Conservation (phyloP, 2,797 vertebrate species). For the Labeo calbasu region DNA sequence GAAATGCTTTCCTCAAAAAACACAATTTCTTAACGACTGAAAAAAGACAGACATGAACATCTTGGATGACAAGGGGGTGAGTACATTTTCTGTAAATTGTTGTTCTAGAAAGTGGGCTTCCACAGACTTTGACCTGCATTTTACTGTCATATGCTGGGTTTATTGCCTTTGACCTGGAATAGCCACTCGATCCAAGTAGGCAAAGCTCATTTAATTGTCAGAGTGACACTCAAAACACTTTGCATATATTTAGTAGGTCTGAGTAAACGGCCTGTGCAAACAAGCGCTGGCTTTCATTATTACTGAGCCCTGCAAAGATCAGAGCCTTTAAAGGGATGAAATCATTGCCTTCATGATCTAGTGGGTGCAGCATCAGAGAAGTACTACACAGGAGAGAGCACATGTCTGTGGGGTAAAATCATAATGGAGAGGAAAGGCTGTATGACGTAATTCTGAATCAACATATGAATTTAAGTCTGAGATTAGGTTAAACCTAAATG, state of each 20-base stretch:
- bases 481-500: neutral
- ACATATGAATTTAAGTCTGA: neutral
- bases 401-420: conserved; percentile 7
- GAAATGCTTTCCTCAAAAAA: too few species aligned
- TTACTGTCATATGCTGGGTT: neutral
- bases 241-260: neutral
- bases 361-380: neutral
- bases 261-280: neutral
- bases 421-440: neutral
- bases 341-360: conserved; percentile 8
- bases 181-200: neutral
- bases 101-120: too few species aligned
- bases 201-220: conserved; percentile 21
- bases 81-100: too few species aligned
- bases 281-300: conserved; percentile 1
- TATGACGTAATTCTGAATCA: neutral
- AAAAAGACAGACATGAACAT: too few species aligned
- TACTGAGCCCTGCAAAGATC: conserved; percentile 15
- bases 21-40: too few species aligned
- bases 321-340: conserved; percentile 12
- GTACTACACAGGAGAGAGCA: neutral
- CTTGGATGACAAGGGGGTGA: too few species aligned
- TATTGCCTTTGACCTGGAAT: conserved; percentile 6
- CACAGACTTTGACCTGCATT: conserved; percentile 7
- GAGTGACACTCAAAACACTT: conserved; percentile 2